Conservation (phyloP, 2,113 vertebrate species). For the Daboia siamensis region DNA sequence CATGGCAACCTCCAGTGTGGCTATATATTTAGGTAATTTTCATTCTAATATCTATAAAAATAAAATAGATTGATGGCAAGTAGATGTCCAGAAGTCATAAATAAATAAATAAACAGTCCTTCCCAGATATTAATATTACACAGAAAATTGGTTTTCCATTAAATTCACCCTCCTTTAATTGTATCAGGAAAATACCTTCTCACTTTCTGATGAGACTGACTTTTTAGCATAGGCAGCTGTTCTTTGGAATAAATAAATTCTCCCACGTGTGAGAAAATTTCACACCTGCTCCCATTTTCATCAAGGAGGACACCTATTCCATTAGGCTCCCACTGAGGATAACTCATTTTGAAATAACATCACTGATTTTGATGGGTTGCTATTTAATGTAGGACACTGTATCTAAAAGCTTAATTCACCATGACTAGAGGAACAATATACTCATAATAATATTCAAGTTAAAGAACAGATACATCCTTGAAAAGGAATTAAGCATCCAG, state of each 20-base stretch:
- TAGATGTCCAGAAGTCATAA: not conserved
- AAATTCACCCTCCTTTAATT: slow-evolving; percentile 11
- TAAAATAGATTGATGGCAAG: slow-evolving; percentile 14
- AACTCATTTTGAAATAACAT: not conserved
- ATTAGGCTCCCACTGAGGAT: not conserved
- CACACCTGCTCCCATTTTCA: slow-evolving; percentile 4
- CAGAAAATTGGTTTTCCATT: not conserved
- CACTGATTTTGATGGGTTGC: not conserved
- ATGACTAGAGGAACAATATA: not conserved
- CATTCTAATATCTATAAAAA: not conserved
- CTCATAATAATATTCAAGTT: not conserved
- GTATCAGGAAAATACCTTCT: slow-evolving; percentile 14
- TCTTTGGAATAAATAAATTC: slow-evolving; percentile 2
- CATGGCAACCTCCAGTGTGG: slow-evolving; percentile 24
- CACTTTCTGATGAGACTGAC: not conserved
- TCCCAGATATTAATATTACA: not conserved
- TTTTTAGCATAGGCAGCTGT: slow-evolving; percentile 4
- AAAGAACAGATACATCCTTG: not conserved
- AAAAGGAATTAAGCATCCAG: not conserved
- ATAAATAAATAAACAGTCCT: not conserved
- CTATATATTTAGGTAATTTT: slow-evolving; percentile 24
- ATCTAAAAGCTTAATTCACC: not conserved
- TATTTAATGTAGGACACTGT: not conserved
- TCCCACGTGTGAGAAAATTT: not conserved
- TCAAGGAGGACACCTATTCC: not conserved